A percentile compares a stretch with the other conserved stretches of the same genome.
These are phyloP conservation scores for Leuciscus waleckii DNA, from an alignment of 2,797 vertebrate genomes.

Conservation along the genomic window DNA sequence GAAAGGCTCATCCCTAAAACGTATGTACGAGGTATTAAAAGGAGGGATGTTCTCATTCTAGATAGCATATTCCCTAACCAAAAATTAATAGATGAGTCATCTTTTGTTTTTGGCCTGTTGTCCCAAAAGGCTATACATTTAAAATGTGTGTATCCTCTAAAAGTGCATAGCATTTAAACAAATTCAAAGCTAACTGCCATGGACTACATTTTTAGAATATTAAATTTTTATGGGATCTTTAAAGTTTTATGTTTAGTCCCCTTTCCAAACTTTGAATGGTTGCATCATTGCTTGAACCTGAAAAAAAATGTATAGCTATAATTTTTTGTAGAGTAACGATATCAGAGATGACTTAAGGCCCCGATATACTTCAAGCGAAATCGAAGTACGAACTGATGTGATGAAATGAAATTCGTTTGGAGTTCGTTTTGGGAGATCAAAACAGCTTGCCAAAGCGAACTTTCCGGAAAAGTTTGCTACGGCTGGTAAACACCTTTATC, in stretches of 20 bases:
- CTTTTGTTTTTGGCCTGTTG: background rate
- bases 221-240: background rate
- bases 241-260: background rate
- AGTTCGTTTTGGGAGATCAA: no score
- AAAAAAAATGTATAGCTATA: background rate
- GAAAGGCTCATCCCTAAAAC: background rate
- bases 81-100: background rate
- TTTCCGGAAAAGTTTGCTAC: no score
- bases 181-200: background rate
- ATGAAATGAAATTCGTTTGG: no score
- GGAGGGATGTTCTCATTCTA: background rate
- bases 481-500: no score
- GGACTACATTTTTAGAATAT: background rate
- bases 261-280: background rate
- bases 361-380: no score
- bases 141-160: background rate
- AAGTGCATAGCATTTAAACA: background rate
- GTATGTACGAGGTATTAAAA: background rate
- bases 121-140: background rate
- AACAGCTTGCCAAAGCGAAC: no score
- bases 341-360: background rate
- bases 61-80: background rate
- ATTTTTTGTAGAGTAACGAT: background rate
- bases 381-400: no score
- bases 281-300: constrained; percentile 3